phyloP scores from a whole-genome alignment of 2,888 invertebrate species.

The Seira musarum region DNA sequence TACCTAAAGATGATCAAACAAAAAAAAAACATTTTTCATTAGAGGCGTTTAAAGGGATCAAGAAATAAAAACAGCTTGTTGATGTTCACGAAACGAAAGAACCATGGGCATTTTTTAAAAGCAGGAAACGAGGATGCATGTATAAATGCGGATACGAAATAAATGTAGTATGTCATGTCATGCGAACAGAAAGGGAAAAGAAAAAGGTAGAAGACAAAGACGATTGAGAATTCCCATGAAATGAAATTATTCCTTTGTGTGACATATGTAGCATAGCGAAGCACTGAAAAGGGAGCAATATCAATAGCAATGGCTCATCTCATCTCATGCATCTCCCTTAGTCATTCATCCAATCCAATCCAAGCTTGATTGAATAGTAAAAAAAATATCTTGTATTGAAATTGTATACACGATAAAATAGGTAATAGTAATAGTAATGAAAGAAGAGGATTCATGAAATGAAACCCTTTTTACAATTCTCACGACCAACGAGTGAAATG shows the following conservation, averaged over 20 bases:
- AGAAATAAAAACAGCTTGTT: neutral
- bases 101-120: constrained; percentile 9
- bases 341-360: constrained; percentile 10
- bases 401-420: too few species aligned
- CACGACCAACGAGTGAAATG: constrained; percentile 19
- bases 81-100: constrained; percentile 5
- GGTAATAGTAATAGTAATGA: too few species aligned
- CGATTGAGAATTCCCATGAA: too few species aligned
- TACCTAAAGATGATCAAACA: neutral
- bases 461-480: constrained; percentile 6
- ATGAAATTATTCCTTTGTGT: too few species aligned
- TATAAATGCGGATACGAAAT: constrained; percentile 5
- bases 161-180: neutral
- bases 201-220: too few species aligned
- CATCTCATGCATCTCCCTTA: too few species aligned
- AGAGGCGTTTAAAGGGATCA: neutral
- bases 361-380: neutral
- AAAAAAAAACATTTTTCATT: neutral
- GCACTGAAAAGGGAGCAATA: neutral
- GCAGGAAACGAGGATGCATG: neutral
- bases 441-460: neutral
- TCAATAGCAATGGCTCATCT: constrained; percentile 19
- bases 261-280: neutral
- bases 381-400: neutral
- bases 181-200: too few species aligned